Conservation (phyloP, 2,888 invertebrate species). For the Parascotia fuliginaria region DNA sequence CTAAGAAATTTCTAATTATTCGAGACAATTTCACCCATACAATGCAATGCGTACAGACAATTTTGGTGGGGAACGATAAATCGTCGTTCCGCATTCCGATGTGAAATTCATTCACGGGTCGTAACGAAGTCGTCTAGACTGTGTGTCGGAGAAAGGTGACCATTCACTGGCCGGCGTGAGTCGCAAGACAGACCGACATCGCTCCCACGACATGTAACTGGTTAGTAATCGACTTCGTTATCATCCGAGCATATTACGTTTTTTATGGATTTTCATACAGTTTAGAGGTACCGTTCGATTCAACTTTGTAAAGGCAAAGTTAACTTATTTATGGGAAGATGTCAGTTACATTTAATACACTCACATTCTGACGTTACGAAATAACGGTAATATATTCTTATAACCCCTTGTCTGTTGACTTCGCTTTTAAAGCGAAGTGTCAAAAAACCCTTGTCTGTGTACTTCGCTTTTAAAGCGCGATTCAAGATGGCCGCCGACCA, state of each 20-base stretch:
- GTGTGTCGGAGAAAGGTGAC: conserved; percentile 85
- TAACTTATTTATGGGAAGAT: too few relatives aligned
- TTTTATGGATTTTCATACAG: conserved; percentile 18
- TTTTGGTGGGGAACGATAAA: conserved; percentile 69
- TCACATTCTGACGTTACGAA: conserved; percentile 1
- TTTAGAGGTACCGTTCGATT: conserved; percentile 26
- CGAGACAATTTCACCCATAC: conserved; percentile 66
- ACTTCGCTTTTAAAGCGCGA: too few relatives aligned
- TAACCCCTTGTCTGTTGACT: too few relatives aligned
- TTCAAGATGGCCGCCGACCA: too few relatives aligned
- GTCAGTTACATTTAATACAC: conserved; percentile 5
- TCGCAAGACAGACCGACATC: conserved; percentile 58
- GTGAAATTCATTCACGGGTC: conserved; percentile 81
- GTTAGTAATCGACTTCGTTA: conserved; percentile 45
- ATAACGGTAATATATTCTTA: conserved; percentile 13
- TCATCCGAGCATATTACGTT: conserved; percentile 32
- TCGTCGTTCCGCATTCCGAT: conserved; percentile 82
- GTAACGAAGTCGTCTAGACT: conserved; percentile 80
- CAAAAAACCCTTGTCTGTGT: too few relatives aligned
- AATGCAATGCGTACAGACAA: conserved; percentile 61
- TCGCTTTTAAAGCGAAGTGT: too few relatives aligned
- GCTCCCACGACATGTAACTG: conserved; percentile 69
- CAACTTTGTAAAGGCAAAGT: conserved; percentile 19
- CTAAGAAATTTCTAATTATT: conserved; percentile 64
- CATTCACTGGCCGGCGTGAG: conserved; percentile 75